Conservation (phyloP, 2,797 vertebrate species). For the Chelmon rostratus region DNA sequence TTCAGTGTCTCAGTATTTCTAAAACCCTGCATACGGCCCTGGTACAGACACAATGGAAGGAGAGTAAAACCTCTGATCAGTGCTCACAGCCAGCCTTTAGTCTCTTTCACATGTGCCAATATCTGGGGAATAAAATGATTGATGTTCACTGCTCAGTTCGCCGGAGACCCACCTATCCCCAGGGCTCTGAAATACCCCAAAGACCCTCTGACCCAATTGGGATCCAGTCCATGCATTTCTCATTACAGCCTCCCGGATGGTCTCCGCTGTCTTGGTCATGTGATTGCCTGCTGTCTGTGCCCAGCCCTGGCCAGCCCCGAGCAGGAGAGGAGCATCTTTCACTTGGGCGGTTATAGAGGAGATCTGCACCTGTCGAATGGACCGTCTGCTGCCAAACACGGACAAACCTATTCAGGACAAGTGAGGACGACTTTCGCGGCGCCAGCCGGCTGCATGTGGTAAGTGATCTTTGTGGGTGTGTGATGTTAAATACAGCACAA, state of each 20-base stretch:
- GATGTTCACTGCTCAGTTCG: constrained; percentile 23
- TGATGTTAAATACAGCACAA: constrained; percentile 1
- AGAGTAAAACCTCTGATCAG: constrained; percentile 10
- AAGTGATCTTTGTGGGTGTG: constrained; percentile 36
- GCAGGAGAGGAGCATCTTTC: constrained; percentile 64
- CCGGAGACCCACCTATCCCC: constrained; percentile 19
- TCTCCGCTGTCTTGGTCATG: background rate
- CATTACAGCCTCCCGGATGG: constrained; percentile 36
- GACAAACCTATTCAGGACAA: constrained; percentile 45
- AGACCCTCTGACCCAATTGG: constrained; percentile 74
- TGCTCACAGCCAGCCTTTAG: background rate
- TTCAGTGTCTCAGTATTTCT: background rate
- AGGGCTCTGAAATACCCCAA: constrained; percentile 47
- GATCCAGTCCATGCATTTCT: constrained; percentile 65
- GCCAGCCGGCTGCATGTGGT: constrained; percentile 50
- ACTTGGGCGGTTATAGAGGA: constrained; percentile 31
- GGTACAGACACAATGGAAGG: background rate
- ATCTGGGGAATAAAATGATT: constrained; percentile 26
- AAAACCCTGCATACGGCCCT: background rate
- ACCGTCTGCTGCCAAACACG: constrained; percentile 23
- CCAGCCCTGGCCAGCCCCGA: constrained; percentile 51
- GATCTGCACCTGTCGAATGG: constrained; percentile 68
- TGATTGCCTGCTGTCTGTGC: constrained; percentile 79
- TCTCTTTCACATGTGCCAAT: background rate
- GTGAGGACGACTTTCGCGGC: constrained; percentile 41